These are phyloP conservation scores for Anthoscopus minutus DNA, from an alignment of 2,113 vertebrate genomes.

Conservation along the genomic window DNA sequence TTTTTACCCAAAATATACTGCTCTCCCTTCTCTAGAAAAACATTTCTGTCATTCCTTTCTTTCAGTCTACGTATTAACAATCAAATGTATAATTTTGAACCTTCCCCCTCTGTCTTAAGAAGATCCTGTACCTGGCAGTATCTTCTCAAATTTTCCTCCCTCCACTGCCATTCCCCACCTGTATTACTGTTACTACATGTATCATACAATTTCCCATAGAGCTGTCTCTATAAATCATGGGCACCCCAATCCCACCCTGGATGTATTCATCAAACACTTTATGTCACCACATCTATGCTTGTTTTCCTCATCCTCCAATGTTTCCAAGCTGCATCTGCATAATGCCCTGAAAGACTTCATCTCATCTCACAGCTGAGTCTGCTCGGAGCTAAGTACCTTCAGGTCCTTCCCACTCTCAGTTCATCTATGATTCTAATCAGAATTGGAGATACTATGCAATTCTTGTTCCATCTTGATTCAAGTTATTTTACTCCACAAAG, in stretches of 20 bases:
- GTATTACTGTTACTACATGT: neutral
- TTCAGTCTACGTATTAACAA: neutral
- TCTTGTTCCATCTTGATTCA: neutral
- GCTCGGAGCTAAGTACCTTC: neutral
- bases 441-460: neutral
- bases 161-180: neutral
- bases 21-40: neutral
- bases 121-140: neutral
- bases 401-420: neutral
- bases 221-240: neutral
- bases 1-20: neutral
- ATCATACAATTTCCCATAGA: neutral
- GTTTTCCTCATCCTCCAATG: neutral
- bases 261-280: neutral
- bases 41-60: neutral
- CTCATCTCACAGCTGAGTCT: neutral
- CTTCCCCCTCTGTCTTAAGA: neutral
- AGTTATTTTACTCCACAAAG: neutral
- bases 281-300: fast-evolving
- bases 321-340: neutral
- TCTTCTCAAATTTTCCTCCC: neutral
- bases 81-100: neutral
- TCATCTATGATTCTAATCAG: neutral
- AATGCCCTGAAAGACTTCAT: neutral
- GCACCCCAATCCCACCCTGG: neutral